Percentiles rank a stretch among this genome's conserved stretches.
Conservation (phyloP, 2,888 invertebrate species). For the Pachydiplax longipennis region DNA sequence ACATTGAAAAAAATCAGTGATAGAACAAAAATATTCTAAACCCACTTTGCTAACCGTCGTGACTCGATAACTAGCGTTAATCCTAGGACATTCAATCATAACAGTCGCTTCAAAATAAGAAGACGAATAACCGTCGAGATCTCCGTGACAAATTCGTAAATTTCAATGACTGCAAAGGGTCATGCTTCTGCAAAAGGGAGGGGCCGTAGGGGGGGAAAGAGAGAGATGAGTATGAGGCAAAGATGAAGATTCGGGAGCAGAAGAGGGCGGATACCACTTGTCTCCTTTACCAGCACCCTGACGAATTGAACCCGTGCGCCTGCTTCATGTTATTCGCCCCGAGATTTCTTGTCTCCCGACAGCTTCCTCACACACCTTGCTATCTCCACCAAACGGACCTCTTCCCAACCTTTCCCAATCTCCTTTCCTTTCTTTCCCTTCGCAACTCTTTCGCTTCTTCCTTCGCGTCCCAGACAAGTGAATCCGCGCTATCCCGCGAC, state of each 20-base stretch:
- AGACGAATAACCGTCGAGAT: slow-evolving; percentile 9
- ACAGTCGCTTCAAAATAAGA: neutral
- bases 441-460: slow-evolving; percentile 11
- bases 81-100: too few relatives aligned
- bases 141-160: slow-evolving; percentile 50
- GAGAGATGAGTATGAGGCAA: slow-evolving; percentile 53
- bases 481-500: neutral
- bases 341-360: slow-evolving; percentile 15
- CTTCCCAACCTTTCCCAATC: slow-evolving; percentile 46
- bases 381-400: slow-evolving; percentile 48
- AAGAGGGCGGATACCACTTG: slow-evolving; percentile 38
- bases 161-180: slow-evolving; percentile 50
- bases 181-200: slow-evolving; percentile 53
- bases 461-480: neutral
- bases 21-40: too few relatives aligned
- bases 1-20: too few relatives aligned
- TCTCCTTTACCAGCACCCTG: slow-evolving; percentile 20
- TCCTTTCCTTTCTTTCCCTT: slow-evolving; percentile 50
- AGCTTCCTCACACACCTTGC: slow-evolving; percentile 43
- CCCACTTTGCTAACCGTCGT: too few relatives aligned
- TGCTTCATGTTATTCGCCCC: slow-evolving; percentile 14
- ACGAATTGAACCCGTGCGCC: slow-evolving; percentile 36
- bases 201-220: slow-evolving; percentile 50
- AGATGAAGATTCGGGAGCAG: slow-evolving; percentile 36
- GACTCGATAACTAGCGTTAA: too few relatives aligned